Base-by-base conservation (phyloP, 2,797 vertebrate species). In the Triplophysa yarkandensis region DNA sequence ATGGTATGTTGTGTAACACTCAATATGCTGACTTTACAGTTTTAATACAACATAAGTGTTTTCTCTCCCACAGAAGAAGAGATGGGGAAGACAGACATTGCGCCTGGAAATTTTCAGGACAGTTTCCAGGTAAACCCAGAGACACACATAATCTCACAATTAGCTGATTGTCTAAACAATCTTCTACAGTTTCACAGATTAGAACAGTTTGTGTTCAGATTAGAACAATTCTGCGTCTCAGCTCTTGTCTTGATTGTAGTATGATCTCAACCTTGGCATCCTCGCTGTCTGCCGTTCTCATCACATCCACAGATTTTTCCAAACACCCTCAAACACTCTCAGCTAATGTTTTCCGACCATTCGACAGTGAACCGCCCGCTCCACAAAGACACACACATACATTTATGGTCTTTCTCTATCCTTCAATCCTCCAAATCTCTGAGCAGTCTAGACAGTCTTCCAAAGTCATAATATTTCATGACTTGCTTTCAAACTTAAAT, bases 1-100 rank as follows among this genome's bases (percentile, higher is more conserved):
- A 13, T 11, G 25, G 25, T 54, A 11, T 39, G 10, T 68, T 28
- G 34, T 25, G n/a, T 57, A 28, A 8, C 7, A 54, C 23, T 60
- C 25, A 32, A 58, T 9, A 14, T 13, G 1, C 52, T 19, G 4
- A 44, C 21, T 55, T 57, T 73, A 30, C 10, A 16, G 60, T 63
- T 64, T 72, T 5, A 63, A 23, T 41, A 6, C 34, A 21, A 44
- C 41, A 57, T 44, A 8, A 66, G 30, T 67, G 34, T 39, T 57
- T 79, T 86, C 68, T 89, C 63, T 89, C 68, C 90, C 90, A 82
- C 90, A 97, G 97, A 98, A 81, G 97, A 98, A 71, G 97, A 99
- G 68, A 91, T 93, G 52, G 92, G 89, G 86, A 98, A 94, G 88
- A 76, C 94, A 80, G 96, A 98, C 85, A 91, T 90, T 62, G 93